These are phyloP conservation scores for Chelidonichthys spinosus DNA, from an alignment of 2,797 vertebrate species.

Conservation along the genomic window DNA sequence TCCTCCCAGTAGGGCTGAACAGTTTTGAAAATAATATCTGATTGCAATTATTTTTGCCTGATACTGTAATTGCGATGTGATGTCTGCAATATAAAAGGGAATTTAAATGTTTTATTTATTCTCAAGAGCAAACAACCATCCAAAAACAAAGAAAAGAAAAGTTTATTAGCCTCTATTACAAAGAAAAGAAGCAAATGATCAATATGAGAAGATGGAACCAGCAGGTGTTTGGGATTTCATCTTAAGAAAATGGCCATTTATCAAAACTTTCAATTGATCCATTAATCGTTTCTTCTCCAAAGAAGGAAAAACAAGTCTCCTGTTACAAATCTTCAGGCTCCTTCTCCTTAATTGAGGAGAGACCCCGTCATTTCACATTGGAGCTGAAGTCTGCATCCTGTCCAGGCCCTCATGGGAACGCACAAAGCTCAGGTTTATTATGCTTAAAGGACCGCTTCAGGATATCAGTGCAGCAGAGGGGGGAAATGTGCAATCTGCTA, in stretches of 20 bases:
- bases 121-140: neutral
- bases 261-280: neutral
- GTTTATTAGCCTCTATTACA: neutral
- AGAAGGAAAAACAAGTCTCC: neutral
- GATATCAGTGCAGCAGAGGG: slow-evolving; percentile 11
- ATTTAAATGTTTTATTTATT: neutral
- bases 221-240: neutral
- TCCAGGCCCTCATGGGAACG: slow-evolving; percentile 16
- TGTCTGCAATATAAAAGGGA: neutral
- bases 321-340: neutral
- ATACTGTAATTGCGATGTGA: neutral
- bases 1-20: neutral
- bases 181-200: neutral
- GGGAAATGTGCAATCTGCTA: slow-evolving; percentile 25
- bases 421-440: slow-evolving; percentile 22
- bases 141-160: neutral
- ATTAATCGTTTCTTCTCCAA: neutral
- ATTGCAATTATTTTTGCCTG: neutral
- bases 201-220: neutral
- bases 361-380: neutral
- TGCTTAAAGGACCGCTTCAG: neutral
- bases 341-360: neutral
- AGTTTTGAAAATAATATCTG: neutral
- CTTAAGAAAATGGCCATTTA: neutral
- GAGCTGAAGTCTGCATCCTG: slow-evolving; percentile 21